These are phyloP conservation scores for Scaptomyza graminum DNA, from an alignment of 1,140 invertebrate species.

Conservation along the genomic window DNA sequence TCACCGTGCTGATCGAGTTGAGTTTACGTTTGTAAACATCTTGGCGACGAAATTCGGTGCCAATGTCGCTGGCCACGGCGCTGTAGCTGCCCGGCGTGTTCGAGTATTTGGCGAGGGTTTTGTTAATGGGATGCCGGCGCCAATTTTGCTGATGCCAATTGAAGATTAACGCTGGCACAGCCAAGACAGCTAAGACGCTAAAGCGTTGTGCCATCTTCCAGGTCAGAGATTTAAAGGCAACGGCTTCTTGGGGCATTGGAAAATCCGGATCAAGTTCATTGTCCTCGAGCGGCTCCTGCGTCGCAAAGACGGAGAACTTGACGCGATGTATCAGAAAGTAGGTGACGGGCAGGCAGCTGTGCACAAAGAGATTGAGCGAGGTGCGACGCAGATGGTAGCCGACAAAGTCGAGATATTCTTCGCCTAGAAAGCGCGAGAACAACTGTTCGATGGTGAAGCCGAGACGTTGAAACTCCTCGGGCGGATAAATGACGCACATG, in stretches of 20 bases:
- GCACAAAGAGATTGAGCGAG: conserved; percentile 87
- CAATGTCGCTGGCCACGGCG: conserved; percentile 89
- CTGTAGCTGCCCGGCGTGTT: conserved; percentile 87
- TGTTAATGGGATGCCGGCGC: conserved; percentile 90
- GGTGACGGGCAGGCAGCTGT: conserved; percentile 88
- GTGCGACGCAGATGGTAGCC: conserved; percentile 89
- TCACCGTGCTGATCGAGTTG: conserved; percentile 88
- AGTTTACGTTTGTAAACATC: conserved; percentile 86
- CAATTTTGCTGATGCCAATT: conserved; percentile 89
- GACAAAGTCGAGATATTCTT: conserved; percentile 88
- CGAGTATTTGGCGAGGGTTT: conserved; percentile 87
- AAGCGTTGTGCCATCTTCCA: conserved; percentile 83
- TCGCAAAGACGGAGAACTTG: conserved; percentile 84
- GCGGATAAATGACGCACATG: conserved; percentile 89
- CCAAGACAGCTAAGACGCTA: conserved; percentile 79
- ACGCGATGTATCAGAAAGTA: conserved; percentile 86
- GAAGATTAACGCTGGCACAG: conserved; percentile 84
- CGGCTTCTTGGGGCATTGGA: conserved; percentile 77
- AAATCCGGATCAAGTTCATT: conserved; percentile 82
- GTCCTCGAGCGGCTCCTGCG: conserved; percentile 68
- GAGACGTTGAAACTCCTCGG: conserved; percentile 89
- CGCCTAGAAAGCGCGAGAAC: conserved; percentile 87
- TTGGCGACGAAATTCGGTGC: conserved; percentile 88
- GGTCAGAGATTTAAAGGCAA: conserved; percentile 83
- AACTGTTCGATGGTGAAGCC: conserved; percentile 89